Evolutionary conservation across 2,113 vertebrate species (phyloP).

Genomic region (Siniperca chuatsi): DNA sequence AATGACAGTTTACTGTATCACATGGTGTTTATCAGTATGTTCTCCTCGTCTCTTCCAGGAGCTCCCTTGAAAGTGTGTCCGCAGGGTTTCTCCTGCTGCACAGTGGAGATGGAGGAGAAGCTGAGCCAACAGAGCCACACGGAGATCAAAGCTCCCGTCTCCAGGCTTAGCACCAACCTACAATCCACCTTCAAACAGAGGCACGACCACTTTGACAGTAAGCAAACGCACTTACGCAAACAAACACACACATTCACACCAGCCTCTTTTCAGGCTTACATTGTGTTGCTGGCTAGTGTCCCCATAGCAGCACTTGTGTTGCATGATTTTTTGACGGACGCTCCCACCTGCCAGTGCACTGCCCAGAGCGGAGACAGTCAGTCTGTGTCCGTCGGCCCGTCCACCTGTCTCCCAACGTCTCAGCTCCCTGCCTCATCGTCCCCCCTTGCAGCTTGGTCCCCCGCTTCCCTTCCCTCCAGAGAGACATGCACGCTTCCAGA

Average conservation of each 20-base stretch:
- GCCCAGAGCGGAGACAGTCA: slow-evolving; percentile 70
- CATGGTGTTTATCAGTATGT: not conserved
- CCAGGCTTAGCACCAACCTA: slow-evolving; percentile 89
- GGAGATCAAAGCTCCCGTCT: slow-evolving; percentile 91
- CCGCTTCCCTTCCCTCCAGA: slow-evolving; percentile 52
- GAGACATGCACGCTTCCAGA: slow-evolving; percentile 64
- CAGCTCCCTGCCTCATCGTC: slow-evolving; percentile 32
- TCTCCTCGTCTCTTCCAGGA: slow-evolving; percentile 84
- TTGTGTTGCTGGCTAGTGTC: slow-evolving; percentile 18
- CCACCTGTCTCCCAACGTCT: slow-evolving; percentile 82
- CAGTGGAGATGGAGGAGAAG: slow-evolving; percentile 98
- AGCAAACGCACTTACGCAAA: slow-evolving; percentile 61
- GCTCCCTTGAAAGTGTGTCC: slow-evolving; percentile 96
- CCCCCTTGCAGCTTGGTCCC: not conserved
- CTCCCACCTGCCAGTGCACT: slow-evolving; percentile 72
- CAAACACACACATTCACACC: slow-evolving; percentile 35
- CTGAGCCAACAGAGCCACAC: slow-evolving; percentile 93
- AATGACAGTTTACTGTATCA: not conserved
- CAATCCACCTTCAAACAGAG: slow-evolving; percentile 91
- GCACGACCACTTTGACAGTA: slow-evolving; percentile 92
- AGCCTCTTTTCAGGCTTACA: not conserved
- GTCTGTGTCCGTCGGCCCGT: slow-evolving; percentile 71
- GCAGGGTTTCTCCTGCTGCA: slow-evolving; percentile 95
- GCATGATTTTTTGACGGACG: slow-evolving; percentile 73
- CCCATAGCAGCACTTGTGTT: slow-evolving; percentile 22